Base-by-base conservation (phyloP, 2,888 invertebrate genomes). In the Hemaris fuciformis region DNA sequence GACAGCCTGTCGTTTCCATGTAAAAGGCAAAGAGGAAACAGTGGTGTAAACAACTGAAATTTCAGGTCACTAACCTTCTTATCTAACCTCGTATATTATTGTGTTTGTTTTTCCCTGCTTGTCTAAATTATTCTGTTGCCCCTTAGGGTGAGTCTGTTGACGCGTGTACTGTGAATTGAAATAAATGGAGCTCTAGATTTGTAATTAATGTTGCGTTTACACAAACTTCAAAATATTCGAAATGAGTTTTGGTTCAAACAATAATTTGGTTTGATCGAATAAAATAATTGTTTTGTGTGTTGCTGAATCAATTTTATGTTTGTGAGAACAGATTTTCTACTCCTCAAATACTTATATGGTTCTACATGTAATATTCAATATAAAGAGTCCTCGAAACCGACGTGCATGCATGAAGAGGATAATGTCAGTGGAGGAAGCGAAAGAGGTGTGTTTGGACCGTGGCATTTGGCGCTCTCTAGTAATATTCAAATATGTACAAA, bases 1-100 rank as follows among this genome's bases (percentile, higher is more conserved):
- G 72, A 69, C 69, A 64, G 63, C 58, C 65, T 65, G 69, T 68
- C 68, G 61, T 65, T 62, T 63, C 64, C 69, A 63, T 63, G 46
- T 59, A 46, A 56, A 6, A 42, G 59, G 62, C 57, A 60, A 61
- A 62, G 61, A 62, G 66, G 66, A 53, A 53, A 31, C 23, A 23
- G 2, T 23, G n/a, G 65, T 66, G 70, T 67, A 60, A 60, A 62
- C 48, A 62, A 43, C 60, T 60, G 43, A 5, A 23, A 60, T 67
- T 53, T 53, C 31, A 18, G 31, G 53, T 31, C 53, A 53, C 18
- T 53, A 18, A 48, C 48, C 48, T 27, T 27, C 27, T 25, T 38
- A 38, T 3, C 27, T 27, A 48, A 31, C 31, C 18, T 31, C 4
- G 31, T 53, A 20, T 22, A 43, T 48, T 48, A 15, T 53, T 27